phyloP scores from a whole-genome alignment of 2,888 invertebrate genomes.

The Pammene aurita region DNA sequence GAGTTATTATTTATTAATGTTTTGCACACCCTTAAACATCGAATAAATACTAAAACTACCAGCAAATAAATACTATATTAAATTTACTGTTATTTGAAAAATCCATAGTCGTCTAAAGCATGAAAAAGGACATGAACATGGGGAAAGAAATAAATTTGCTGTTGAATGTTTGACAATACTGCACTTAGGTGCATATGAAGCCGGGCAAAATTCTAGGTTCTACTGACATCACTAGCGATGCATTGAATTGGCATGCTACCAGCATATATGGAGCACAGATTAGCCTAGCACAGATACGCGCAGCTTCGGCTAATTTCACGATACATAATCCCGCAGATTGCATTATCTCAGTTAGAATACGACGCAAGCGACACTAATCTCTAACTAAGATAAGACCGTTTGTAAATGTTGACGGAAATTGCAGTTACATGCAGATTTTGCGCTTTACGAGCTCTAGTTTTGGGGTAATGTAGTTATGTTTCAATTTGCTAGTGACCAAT shows the following conservation, averaged over 20 bases:
- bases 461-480: constrained; percentile 13
- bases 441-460: constrained; percentile 18
- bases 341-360: not conserved
- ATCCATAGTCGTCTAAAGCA: no score
- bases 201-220: no score
- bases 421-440: constrained; percentile 14
- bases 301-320: constrained; percentile 9
- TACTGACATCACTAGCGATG: not conserved
- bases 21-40: no score
- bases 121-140: no score
- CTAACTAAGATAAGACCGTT: not conserved
- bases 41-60: no score
- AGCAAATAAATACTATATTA: no score
- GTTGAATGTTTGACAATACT: no score
- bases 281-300: constrained; percentile 5
- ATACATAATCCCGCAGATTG: not conserved
- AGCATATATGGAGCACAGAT: constrained; percentile 22
- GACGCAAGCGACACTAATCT: not conserved
- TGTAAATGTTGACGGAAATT: not conserved
- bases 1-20: no score
- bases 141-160: no score
- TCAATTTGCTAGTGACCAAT: constrained; percentile 11
- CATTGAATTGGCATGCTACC: constrained; percentile 13
- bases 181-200: no score
- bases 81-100: no score